A percentile compares a stretch with the other conserved stretches of the same genome.
These are phyloP conservation scores for Ciconia boyciana DNA, from an alignment of 2,113 vertebrate genomes.

Conservation along the genomic window DNA sequence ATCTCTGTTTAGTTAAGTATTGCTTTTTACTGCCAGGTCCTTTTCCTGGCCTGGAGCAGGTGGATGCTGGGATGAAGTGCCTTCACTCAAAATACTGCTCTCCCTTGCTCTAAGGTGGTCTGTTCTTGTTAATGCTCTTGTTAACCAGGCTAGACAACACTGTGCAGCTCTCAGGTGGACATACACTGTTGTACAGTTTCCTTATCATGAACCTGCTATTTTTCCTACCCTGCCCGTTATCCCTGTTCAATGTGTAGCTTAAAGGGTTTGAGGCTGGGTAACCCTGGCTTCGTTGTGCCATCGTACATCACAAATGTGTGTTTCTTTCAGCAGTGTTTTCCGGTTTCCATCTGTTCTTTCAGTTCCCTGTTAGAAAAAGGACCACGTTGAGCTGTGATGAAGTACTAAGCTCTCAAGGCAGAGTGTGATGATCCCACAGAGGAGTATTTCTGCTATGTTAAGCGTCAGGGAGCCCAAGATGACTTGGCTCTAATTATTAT, in stretches of 20 bases:
- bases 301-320: not conserved
- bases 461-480: not conserved
- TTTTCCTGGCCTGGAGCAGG: not conserved
- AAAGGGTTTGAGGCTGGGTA: not conserved
- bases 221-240: not conserved
- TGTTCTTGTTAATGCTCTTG: not conserved
- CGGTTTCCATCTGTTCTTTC: not conserved
- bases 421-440: not conserved
- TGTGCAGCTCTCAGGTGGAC: not conserved
- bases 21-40: not conserved
- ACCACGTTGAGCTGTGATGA: not conserved
- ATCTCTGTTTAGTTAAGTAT: not conserved
- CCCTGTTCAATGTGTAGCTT: not conserved
- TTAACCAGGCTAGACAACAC: not conserved
- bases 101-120: not conserved
- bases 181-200: not conserved
- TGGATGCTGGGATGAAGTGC: not conserved
- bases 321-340: not conserved
- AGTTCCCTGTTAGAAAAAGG: not conserved
- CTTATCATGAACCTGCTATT: not conserved
- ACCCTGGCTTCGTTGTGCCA: not conserved
- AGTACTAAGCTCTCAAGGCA: not conserved
- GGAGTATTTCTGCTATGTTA: not conserved
- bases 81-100: not conserved
- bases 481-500: not conserved